Base-by-base conservation (phyloP, 1,140 invertebrate genomes). In the Leptinotarsa defecta region DNA sequence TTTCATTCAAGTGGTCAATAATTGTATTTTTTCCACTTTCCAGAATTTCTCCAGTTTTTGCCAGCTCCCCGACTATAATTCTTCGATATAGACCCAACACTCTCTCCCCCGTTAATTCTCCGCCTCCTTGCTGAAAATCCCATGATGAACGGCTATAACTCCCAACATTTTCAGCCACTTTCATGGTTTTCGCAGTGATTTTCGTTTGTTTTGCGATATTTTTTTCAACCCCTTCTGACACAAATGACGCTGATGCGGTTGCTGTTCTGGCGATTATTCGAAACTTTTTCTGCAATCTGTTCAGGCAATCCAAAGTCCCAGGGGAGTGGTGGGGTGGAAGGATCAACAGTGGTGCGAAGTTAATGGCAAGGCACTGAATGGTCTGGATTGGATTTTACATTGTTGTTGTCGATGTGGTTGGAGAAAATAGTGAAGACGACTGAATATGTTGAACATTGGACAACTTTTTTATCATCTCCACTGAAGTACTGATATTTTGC, bases 121-220 rank as follows among this genome's bases (percentile, higher is more conserved):
- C 70, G 70, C 70, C 70, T 62, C 22, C 52, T 20, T 19, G 70
- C 70, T 71, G 70, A 71, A 62, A 71, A 71, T 71, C 70, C 70
- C 70, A 57, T 71, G 48, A 71, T 71, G 70, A 71, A 71, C 70
- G 52, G 70, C 70, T 27, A 71, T 71, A 57, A 49, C 52, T 71
- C 57, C 52, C 13, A 49, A 71, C 22, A 71, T 71, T 71, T 71
- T 71, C 57, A 71, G 49, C 70, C 22, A 71, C 70, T 61, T 71
- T 71, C 70, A 22, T 62, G 70, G 43, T 71, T 71, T 71, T 62
- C 70, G 57, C 57, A 57, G 70, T 71, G 70, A 71, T 71, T 71
- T 71, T 71, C 52, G 52, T 71, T 27, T 71, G 70, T 71, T 71
- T 71, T 71, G 34, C 52, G 70, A 24, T 62, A 62, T 43, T 71